Base-by-base conservation (phyloP, 2,797 vertebrate species). In the Sebastes vulpes region DNA sequence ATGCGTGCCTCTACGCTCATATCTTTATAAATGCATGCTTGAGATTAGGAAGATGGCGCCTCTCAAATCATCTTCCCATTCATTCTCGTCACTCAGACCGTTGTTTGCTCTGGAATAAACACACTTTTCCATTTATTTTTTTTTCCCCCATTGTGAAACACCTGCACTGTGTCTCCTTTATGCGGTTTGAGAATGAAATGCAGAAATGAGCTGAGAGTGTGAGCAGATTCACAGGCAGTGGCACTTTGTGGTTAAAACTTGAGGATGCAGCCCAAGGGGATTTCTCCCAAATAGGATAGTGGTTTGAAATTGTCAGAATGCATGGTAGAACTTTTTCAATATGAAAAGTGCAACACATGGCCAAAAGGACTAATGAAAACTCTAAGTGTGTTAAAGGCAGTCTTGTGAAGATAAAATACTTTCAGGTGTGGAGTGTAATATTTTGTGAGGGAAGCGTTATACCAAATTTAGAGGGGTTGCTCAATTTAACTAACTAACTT, bases 101-200 rank as follows among this genome's bases (percentile, higher is more conserved):
- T 65, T 16, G 46, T 79, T 86, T 85, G 66, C 60, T 78, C 57
- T 68, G 85, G 70, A 84, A 73, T 72, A 73, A 83, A 85, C 68
- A 14, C 3, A 23, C 10, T 50, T 81, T 69, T 69, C 26, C 50
- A 6, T n/a, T 79, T 50, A 46, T 25, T 18, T 0, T 14, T 0
- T 3, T 2, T 0, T 1, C 25, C 0, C 48, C 59, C 65, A 7
- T 54, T 72, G 65, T 73, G 60, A 80, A 90, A 86, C 90, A 93
- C 91, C 88, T 92, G 89, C 77, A 75, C 52, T 77, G 72, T 72
- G 74, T 92, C 88, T 77, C 38, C 82, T 82, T 78, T 82, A 77
- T 77, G 83, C 11, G 14, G 68, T 71, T 46, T 52, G 74, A 83
- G 64, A 87, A 77, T 71, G 57, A 68, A 81, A 83, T 32, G 57